Evolutionary conservation across 2,113 vertebrate species (phyloP), one percentile per base, ranked within the genome.

Genomic region (Zeus faber): DNA sequence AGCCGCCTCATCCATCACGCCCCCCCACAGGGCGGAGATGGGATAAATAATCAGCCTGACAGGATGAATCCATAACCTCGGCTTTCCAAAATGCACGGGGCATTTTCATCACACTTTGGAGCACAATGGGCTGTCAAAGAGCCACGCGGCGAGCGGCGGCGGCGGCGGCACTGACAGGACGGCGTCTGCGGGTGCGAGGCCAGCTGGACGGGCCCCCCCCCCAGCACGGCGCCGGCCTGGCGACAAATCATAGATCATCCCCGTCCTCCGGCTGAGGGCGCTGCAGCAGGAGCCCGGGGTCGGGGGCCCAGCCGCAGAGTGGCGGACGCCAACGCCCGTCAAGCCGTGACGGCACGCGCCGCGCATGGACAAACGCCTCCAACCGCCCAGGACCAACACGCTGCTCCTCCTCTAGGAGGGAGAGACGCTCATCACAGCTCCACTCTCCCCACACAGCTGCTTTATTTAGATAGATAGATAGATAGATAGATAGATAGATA

Each of bases 161-260:
- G n/a, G n/a, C n/a, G n/a, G 14, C 31, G 10, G 14, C 10, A 4
- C 9, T 54, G 52, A 43, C 52, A 57, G 27, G 27, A 2, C 14
- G 17, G 44, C 46, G 5, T 26, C 11, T 21, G 7, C 23, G 48
- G 62, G 39, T 29, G 9, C 14, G 9, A 39, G 21, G 37, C 62
- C 62, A 58, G 54, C 40, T 65, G 53, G 62, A 35, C 10, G 27
- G 4, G 33, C 14, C 7, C 20, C 51, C 9, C 24, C 31, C 21
- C 25, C 31, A 1, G 23, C 55, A 13, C 40, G 14, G 41, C 44
- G 50, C 23, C 8, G 52, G 22, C 53, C 26, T 23, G 46, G 37
- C 39, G 35, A 44, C 62, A n/a, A 51, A 37, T 58, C 39, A 57
- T 57, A 53, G n/a, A 65, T 57, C 62, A 57, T 37, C 14, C 18